Evolutionary conservation across 1,140 invertebrate genomes (phyloP), one percentile per base, ranked within the genome.

Genomic region (Pseudomyrmex gracilis): DNA sequence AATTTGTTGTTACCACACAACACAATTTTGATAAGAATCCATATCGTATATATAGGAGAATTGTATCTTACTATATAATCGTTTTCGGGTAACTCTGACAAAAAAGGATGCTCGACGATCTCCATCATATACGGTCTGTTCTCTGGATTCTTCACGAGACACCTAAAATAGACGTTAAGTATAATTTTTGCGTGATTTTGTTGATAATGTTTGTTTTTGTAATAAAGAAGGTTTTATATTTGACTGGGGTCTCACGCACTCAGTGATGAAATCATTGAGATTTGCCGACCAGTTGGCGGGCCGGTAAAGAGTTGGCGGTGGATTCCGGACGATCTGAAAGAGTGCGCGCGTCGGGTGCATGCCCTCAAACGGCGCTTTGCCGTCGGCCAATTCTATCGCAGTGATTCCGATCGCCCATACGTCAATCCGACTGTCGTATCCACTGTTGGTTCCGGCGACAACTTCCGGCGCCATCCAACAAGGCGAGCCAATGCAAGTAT

Each of bases 331-430:
- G 66, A 98, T 98, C 93, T 98, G 97, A 92, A 98, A 98, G 85
- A 98, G 94, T 0, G 97, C 97, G 89, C 98, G 95, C 0, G 97
- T 97, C 0, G 98, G 97, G 94, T 98, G 97, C 95, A 98, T 97
- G 78, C 97, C 96, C 77, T 97, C 95, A 85, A 97, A 97, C 0
- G 98, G 98, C 0, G 98, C 97, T 90, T 97, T 97, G 0, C 97
- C 97, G 91, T 99, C 98, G 1, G 96, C 98, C 84, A 99, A 93
- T 94, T 99, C 98, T 89, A 99, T 98, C 0, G 98, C 97, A 0
- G 97, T 98, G 60, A 99, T 98, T 12, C 98, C 98, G 58, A 98
- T 90, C 2, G 98, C 97, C 98, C 98, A 99, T n/a, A 98, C 97
- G 93, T 98, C 98, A 45, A 96, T 96, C 20, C 97, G 95, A 90